Conservation (phyloP, 1,140 invertebrate species). For the Brachystomella parvula region DNA sequence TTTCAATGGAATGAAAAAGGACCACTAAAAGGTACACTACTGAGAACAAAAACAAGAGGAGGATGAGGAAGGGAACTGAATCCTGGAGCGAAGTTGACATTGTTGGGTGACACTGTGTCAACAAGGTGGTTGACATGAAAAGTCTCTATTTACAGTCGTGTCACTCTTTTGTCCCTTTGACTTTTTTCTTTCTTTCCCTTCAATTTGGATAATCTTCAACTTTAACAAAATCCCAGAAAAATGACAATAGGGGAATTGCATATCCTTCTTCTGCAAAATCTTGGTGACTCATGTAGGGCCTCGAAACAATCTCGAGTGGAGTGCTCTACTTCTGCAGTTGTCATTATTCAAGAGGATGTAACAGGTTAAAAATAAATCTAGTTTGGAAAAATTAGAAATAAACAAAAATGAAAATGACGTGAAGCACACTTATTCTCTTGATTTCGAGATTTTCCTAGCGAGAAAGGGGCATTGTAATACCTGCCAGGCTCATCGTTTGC, state of each 20-base stretch:
- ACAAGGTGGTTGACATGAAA: conserved; percentile 26
- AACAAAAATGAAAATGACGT: not conserved
- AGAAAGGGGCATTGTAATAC: too few species aligned
- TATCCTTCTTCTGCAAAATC: too few species aligned
- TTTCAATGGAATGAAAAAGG: not conserved
- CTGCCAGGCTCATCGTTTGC: too few species aligned
- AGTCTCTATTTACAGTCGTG: conserved; percentile 18
- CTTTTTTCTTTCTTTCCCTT: not conserved
- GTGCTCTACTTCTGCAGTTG: too few species aligned
- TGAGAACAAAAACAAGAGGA: not conserved
- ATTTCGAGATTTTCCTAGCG: not conserved
- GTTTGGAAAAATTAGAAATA: not conserved
- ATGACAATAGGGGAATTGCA: too few species aligned
- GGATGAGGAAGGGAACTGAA: not conserved
- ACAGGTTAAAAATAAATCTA: not conserved
- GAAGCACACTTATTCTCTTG: not conserved
- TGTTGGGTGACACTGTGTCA: conserved; percentile 37
- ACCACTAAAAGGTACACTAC: not conserved
- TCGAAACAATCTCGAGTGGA: too few species aligned
- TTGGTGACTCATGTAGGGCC: too few species aligned
- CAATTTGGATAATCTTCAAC: too few species aligned
- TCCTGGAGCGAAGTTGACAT: conserved; percentile 23
- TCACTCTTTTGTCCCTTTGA: conserved; percentile 1
- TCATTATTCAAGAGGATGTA: not conserved
- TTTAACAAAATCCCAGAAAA: conserved; percentile 1